Percentiles rank a stretch among this genome's conserved stretches.
Evolutionary conservation across 2,797 vertebrate species (phyloP).

Genomic region (Sebastes wilsoni): DNA sequence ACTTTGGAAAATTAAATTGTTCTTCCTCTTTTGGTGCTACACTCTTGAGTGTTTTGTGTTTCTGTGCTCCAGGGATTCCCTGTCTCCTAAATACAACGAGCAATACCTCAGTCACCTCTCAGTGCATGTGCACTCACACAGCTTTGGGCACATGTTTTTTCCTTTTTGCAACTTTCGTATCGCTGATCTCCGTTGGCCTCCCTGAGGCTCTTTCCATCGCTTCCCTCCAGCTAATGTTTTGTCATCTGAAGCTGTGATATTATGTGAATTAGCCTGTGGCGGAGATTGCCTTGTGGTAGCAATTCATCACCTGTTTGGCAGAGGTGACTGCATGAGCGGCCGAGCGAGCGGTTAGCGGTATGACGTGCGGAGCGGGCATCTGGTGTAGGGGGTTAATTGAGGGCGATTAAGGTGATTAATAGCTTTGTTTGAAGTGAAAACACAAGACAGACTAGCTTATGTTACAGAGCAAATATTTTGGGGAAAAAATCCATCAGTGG

Average conservation of each 20-base stretch:
- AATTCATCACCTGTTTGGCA: constrained; percentile 80
- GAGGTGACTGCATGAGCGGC: constrained; percentile 59
- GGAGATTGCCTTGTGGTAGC: constrained; percentile 64
- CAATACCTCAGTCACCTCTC: neutral
- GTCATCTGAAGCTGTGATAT: constrained; percentile 73
- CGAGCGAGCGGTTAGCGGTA: constrained; percentile 55
- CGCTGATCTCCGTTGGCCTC: constrained; percentile 30
- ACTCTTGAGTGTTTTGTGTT: neutral
- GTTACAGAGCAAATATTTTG: constrained; percentile 89
- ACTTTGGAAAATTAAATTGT: neutral
- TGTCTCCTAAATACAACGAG: neutral
- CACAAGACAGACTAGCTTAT: constrained; percentile 84
- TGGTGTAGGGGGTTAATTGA: constrained; percentile 85
- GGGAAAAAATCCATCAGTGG: constrained; percentile 79
- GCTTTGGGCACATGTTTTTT: constrained; percentile 6
- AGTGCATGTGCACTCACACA: neutral
- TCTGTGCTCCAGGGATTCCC: constrained; percentile 19
- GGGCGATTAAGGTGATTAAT: constrained; percentile 91
- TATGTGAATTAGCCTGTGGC: constrained; percentile 69
- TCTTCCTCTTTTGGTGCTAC: neutral
- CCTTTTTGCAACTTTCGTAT: neutral
- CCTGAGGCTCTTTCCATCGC: constrained; percentile 49
- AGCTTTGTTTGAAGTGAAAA: constrained; percentile 88
- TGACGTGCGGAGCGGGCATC: constrained; percentile 77
- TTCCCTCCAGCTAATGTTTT: constrained; percentile 74